phyloP scores from a whole-genome alignment of 2,113 vertebrate species.

The Plecturocebus donacophilus region DNA sequence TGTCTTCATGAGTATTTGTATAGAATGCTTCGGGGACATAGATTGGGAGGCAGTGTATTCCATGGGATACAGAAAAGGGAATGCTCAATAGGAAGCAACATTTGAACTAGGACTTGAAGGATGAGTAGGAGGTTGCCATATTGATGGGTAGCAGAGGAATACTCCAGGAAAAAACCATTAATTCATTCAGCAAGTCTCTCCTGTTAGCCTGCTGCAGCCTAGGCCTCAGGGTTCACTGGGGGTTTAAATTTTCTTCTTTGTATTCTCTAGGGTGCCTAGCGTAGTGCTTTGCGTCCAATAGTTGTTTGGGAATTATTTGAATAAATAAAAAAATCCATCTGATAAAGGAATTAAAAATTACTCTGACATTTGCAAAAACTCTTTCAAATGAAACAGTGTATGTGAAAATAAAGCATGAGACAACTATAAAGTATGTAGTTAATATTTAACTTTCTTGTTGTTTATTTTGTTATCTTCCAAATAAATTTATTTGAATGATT shows the following conservation, averaged over 20 bases:
- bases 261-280: background rate
- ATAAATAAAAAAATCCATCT: background rate
- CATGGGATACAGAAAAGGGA: background rate
- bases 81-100: background rate
- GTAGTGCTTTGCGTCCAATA: background rate
- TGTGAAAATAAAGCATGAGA: slow-evolving; percentile 35
- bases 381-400: background rate
- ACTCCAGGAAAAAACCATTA: background rate
- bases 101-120: background rate
- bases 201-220: background rate
- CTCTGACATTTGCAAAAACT: slow-evolving; percentile 11
- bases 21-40: background rate
- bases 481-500: slow-evolving; percentile 31
- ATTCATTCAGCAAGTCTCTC: background rate
- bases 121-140: background rate
- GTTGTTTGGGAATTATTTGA: slow-evolving; percentile 43
- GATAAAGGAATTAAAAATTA: slow-evolving; percentile 11
- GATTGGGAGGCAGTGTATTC: background rate
- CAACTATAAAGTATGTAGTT: background rate
- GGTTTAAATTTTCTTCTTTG: slow-evolving; percentile 24
- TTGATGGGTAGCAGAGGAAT: background rate
- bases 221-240: background rate
- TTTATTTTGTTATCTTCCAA: slow-evolving; percentile 22
- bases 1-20: background rate
- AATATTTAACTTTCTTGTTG: background rate